Percentiles rank a stretch among this genome's conserved stretches.
Conservation (phyloP, 2,113 vertebrate genomes). For the Haemorhous mexicanus region DNA sequence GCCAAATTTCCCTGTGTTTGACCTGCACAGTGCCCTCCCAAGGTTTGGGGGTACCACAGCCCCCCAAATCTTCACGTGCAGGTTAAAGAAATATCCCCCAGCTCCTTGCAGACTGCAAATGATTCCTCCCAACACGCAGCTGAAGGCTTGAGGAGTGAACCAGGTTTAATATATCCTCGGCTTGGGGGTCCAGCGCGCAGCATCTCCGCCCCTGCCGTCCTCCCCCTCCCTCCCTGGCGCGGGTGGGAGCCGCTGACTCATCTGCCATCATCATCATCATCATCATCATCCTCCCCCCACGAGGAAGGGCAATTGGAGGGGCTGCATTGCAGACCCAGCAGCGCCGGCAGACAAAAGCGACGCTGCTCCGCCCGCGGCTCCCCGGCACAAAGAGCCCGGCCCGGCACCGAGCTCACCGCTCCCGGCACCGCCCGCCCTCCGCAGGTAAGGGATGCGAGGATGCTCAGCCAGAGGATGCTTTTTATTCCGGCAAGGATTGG, state of each 20-base stretch:
- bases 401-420: neutral
- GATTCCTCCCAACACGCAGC: rapidly evolving
- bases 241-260: constrained; percentile 51
- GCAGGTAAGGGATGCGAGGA: neutral
- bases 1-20: neutral
- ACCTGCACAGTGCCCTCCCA: neutral
- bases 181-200: neutral
- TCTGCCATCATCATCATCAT: neutral
- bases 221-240: neutral
- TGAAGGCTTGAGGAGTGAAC: neutral
- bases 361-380: neutral
- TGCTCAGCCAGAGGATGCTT: neutral
- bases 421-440: neutral
- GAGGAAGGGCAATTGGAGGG: constrained; percentile 43
- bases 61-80: rapidly evolving
- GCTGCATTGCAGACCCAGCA: constrained; percentile 73
- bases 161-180: rapidly evolving
- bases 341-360: constrained; percentile 41
- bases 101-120: neutral
- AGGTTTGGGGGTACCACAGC: neutral
- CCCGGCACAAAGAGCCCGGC: constrained; percentile 10
- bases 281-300: neutral
- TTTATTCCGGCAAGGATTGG: neutral
- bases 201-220: neutral
- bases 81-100: neutral